phyloP scores from a whole-genome alignment of 1,140 invertebrate genomes.

The Trichonephila inaurata region DNA sequence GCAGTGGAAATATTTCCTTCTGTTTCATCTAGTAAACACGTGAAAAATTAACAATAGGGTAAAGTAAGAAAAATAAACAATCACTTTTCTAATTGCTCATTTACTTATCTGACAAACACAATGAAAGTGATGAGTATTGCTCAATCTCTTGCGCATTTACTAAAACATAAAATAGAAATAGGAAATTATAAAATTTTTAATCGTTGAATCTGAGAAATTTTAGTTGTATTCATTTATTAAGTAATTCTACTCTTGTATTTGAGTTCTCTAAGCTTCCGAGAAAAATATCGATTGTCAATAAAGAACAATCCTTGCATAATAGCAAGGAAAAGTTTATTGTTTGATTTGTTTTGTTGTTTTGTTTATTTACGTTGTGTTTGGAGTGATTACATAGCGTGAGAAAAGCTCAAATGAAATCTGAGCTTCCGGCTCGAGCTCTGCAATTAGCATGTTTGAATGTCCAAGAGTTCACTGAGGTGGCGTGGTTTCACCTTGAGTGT shows the following conservation, averaged over 20 bases:
- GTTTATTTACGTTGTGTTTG: background rate
- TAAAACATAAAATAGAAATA: background rate
- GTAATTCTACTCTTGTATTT: no score
- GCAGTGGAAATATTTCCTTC: background rate
- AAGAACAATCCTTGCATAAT: background rate
- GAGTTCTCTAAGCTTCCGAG: no score
- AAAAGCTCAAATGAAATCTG: background rate
- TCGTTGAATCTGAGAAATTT: no score
- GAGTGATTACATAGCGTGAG: constrained; percentile 41
- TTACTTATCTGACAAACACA: background rate
- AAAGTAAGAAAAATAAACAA: background rate
- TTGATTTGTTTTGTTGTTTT: background rate
- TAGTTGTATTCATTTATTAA: no score
- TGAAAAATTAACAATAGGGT: background rate
- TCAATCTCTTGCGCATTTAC: background rate
- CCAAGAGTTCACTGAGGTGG: background rate
- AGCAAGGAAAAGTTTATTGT: background rate
- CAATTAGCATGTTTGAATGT: constrained; percentile 39
- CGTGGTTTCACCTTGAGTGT: constrained; percentile 12
- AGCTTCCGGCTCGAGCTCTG: constrained; percentile 20
- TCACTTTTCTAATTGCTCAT: background rate
- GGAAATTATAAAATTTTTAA: no score
- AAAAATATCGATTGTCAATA: background rate
- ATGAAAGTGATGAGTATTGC: background rate
- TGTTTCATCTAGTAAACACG: background rate